phyloP scores from a whole-genome alignment of 37 sponge, comb jelly and placozoan genomes.

The Amphimedon queenslandica region DNA sequence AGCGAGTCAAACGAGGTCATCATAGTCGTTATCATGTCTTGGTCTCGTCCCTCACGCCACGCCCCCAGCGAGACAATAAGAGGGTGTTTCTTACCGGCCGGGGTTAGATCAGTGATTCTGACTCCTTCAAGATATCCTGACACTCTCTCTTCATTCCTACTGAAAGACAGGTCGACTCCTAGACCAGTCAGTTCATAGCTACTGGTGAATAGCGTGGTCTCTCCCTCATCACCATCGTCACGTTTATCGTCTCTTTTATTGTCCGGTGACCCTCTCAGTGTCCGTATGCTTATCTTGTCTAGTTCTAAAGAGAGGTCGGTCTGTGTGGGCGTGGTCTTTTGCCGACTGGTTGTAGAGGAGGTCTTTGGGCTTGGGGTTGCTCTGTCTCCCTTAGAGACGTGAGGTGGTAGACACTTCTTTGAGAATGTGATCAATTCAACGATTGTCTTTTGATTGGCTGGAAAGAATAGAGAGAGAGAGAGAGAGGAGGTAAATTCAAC shows the following conservation, averaged over 20 bases:
- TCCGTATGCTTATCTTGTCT: slow-evolving; percentile 35
- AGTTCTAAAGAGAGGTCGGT: slow-evolving; percentile 22
- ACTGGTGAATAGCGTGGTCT: background rate
- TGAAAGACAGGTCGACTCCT: slow-evolving; percentile 17
- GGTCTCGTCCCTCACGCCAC: background rate
- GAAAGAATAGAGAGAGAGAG: background rate
- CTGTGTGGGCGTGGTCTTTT: slow-evolving; percentile 7
- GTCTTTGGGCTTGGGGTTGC: background rate
- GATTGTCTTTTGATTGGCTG: slow-evolving; percentile 59
- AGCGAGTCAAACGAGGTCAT: background rate
- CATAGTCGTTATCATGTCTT: slow-evolving; percentile 11
- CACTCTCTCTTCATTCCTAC: slow-evolving; percentile 25
- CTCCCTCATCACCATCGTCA: background rate
- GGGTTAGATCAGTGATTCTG: slow-evolving; percentile 47
- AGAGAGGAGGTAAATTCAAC: no score
- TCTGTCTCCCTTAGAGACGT: background rate
- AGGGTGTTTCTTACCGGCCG: slow-evolving; percentile 33
- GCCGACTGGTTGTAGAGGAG: background rate
- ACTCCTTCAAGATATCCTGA: slow-evolving; percentile 45
- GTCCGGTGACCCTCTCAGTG: slow-evolving; percentile 28
- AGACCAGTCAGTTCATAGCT: background rate
- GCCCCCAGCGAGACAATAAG: slow-evolving; percentile 47
- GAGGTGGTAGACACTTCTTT: slow-evolving; percentile 43
- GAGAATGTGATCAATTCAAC: slow-evolving; percentile 71
- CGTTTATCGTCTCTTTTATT: no score